Conservation (phyloP, 2,888 invertebrate species). For the Protula sp. region DNA sequence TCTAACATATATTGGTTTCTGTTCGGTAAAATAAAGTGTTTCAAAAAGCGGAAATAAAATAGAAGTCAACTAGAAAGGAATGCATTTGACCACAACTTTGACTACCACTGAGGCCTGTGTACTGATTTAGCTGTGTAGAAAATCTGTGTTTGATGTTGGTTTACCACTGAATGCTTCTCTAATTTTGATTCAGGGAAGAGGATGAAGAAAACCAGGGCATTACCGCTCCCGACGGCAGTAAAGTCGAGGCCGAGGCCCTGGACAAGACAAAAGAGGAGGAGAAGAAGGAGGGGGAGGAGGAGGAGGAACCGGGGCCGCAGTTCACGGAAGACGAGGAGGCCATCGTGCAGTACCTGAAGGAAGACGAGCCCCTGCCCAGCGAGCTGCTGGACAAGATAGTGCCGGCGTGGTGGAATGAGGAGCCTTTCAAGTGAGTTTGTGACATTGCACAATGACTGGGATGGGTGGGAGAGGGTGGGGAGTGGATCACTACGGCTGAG, state of each 20-base stretch:
- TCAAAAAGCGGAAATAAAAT: too few species aligned
- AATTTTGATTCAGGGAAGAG: too few species aligned
- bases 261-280: constrained; percentile 3
- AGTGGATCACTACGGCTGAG: not conserved
- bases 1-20: too few species aligned
- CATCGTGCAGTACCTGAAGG: constrained; percentile 49
- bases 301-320: constrained; percentile 34
- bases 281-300: constrained; percentile 4
- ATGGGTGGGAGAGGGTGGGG: too few species aligned
- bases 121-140: too few species aligned
- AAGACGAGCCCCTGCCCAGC: constrained; percentile 44
- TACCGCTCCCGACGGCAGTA: constrained; percentile 33
- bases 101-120: too few species aligned
- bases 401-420: constrained; percentile 49
- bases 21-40: too few species aligned
- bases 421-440: constrained; percentile 37
- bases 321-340: constrained; percentile 51
- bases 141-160: too few species aligned
- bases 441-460: not conserved
- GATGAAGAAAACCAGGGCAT: constrained; percentile 33
- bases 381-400: constrained; percentile 49
- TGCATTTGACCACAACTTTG: too few species aligned
- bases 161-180: too few species aligned
- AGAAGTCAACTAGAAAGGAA: too few species aligned
- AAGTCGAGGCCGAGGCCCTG: constrained; percentile 22